A percentile compares a stretch with the other conserved stretches of the same genome.
Conservation (phyloP, 2,797 vertebrate genomes). For the Pygocentrus nattereri region DNA sequence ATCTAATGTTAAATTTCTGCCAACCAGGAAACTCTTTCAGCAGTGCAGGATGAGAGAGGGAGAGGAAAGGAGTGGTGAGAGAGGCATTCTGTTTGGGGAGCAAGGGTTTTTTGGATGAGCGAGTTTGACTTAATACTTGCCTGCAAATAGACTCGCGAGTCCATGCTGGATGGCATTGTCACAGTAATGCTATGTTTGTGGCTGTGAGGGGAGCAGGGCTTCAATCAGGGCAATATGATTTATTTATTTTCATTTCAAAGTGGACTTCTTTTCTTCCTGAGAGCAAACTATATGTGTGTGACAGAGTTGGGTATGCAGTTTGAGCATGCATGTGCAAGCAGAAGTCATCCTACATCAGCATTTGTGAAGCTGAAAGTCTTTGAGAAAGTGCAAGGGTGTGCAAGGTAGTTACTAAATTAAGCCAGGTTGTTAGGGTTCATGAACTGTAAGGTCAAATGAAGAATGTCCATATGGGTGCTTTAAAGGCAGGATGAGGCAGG, state of each 20-base stretch:
- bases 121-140: constrained; percentile 52
- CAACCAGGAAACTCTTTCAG: constrained; percentile 39
- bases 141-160: constrained; percentile 44
- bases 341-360: constrained; percentile 24
- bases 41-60: constrained; percentile 15
- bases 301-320: constrained; percentile 18
- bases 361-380: constrained; percentile 37
- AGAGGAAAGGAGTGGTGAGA: constrained; percentile 17
- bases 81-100: constrained; percentile 49
- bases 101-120: constrained; percentile 50
- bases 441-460: constrained; percentile 31
- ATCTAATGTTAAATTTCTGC: constrained; percentile 19
- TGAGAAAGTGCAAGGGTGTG: constrained; percentile 19
- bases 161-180: constrained; percentile 48
- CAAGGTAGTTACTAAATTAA: constrained; percentile 29
- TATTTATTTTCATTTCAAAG: constrained; percentile 56
- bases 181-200: constrained; percentile 43
- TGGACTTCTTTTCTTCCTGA: constrained; percentile 33
- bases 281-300: constrained; percentile 22
- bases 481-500: background rate
- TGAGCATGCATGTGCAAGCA: constrained; percentile 4
- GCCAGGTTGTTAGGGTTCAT: background rate
- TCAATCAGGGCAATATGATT: constrained; percentile 52
- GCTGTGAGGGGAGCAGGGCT: constrained; percentile 35
- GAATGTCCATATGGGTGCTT: constrained; percentile 11